Evolutionary conservation across 2,888 invertebrate genomes (phyloP).

Genomic region (Endomychus coccineus): DNA sequence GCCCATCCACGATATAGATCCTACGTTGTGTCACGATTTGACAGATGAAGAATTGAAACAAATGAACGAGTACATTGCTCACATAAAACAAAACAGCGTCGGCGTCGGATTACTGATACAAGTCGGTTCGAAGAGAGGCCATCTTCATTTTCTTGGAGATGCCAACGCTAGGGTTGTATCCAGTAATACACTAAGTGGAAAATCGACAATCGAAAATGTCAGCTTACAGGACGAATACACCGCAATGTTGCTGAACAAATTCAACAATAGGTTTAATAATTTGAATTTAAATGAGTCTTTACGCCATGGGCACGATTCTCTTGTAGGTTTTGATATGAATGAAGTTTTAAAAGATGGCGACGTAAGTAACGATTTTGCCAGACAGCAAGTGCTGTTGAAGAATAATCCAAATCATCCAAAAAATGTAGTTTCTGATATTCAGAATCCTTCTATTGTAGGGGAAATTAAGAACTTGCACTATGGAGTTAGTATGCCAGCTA

Average conservation of each 20-base stretch:
- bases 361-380: conserved; percentile 26
- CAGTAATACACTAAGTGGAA: conserved; percentile 29
- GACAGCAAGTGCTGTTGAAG: conserved; percentile 25
- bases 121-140: conserved; percentile 22
- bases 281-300: too few species aligned
- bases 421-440: too few species aligned
- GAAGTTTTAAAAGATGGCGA: too few species aligned
- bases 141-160: conserved; percentile 17
- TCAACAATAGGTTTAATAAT: conserved; percentile 14
- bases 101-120: conserved; percentile 40
- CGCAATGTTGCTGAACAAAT: conserved; percentile 16
- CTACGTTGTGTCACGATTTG: conserved; percentile 50
- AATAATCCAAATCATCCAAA: conserved; percentile 12
- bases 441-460: too few species aligned
- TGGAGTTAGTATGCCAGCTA: too few species aligned
- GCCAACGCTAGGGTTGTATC: conserved; percentile 30
- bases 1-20: conserved; percentile 75
- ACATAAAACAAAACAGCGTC: conserved; percentile 39
- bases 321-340: too few species aligned
- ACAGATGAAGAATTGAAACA: conserved; percentile 41
- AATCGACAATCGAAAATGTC: conserved; percentile 34
- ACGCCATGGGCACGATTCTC: too few species aligned
- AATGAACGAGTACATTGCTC: conserved; percentile 43
- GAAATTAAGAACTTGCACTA: too few species aligned
- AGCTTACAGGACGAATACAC: conserved; percentile 27